A percentile compares a stretch with the other conserved stretches of the same genome.
Conservation (phyloP, 2,113 vertebrate species). For the Noctilio leporinus region DNA sequence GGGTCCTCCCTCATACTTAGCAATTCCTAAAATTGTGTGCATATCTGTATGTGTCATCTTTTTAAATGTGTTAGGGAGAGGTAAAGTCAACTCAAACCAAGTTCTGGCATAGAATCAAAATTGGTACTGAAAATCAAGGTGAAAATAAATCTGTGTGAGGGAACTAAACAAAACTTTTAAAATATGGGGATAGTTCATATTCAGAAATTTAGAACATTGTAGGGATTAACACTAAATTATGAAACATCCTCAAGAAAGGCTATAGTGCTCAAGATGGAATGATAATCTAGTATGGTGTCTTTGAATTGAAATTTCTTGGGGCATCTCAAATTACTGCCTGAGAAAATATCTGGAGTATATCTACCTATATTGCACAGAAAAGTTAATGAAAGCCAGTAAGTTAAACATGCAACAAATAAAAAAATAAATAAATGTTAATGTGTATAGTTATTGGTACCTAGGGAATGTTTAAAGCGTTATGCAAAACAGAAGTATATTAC, state of each 20-base stretch:
- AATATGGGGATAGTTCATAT: background rate
- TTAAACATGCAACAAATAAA: background rate
- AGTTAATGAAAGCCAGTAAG: background rate
- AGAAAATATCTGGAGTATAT: background rate
- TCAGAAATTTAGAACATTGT: background rate
- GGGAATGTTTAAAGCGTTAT: background rate
- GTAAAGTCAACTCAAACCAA: background rate
- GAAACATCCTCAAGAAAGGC: background rate
- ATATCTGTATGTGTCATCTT: background rate
- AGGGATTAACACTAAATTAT: background rate
- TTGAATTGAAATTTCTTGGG: background rate
- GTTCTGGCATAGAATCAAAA: background rate
- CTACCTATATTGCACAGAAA: background rate
- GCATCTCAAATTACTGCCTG: background rate
- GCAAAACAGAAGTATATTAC: background rate
- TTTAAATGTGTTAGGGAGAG: background rate
- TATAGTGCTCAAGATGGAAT: background rate
- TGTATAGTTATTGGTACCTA: background rate
- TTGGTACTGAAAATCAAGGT: background rate
- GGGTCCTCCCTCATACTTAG: background rate
- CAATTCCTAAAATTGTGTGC: constrained; percentile 26
- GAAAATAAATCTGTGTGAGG: background rate
- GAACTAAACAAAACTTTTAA: background rate
- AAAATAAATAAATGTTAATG: background rate
- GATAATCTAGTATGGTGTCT: background rate